These are phyloP conservation scores for Silurus asotus DNA, from an alignment of 2,113 vertebrate species.

Conservation along the genomic window DNA sequence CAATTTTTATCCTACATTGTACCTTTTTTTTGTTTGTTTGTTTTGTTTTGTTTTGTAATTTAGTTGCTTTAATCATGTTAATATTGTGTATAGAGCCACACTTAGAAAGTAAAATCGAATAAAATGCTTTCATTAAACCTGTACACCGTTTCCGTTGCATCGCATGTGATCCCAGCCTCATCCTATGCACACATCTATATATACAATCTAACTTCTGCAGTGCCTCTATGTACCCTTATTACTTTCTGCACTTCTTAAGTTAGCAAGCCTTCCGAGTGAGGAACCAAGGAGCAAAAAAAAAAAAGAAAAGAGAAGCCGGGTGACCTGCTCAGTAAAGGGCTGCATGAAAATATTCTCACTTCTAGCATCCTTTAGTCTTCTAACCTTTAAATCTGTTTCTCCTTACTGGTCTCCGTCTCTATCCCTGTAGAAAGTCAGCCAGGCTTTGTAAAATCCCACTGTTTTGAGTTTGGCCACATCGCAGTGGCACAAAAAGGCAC, in stretches of 20 bases:
- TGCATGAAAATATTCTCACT: conserved; percentile 28
- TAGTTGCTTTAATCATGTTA: neutral
- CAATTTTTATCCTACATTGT: neutral
- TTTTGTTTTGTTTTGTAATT: too few species aligned
- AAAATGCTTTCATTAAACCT: neutral
- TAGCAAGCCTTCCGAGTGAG: neutral
- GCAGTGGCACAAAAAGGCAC: neutral
- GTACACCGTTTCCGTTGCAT: neutral
- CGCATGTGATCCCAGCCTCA: neutral
- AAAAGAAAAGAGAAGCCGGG: neutral
- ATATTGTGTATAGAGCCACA: neutral
- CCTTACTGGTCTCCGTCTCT: conserved; percentile 45
- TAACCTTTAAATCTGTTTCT: conserved; percentile 24
- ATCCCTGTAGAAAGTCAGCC: conserved; percentile 53
- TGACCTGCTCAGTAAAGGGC: neutral
- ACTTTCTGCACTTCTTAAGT: neutral
- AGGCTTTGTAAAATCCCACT: conserved; percentile 58
- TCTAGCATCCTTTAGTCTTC: conserved; percentile 23
- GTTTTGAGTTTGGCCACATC: conserved; percentile 36
- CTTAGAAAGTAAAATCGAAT: neutral
- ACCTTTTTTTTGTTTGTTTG: neutral
- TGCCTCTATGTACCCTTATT: neutral
- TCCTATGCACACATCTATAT: neutral
- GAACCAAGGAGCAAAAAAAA: neutral
- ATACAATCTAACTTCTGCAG: neutral